Conservation (phyloP, 2,797 vertebrate genomes). For the Sternotherus odoratus region DNA sequence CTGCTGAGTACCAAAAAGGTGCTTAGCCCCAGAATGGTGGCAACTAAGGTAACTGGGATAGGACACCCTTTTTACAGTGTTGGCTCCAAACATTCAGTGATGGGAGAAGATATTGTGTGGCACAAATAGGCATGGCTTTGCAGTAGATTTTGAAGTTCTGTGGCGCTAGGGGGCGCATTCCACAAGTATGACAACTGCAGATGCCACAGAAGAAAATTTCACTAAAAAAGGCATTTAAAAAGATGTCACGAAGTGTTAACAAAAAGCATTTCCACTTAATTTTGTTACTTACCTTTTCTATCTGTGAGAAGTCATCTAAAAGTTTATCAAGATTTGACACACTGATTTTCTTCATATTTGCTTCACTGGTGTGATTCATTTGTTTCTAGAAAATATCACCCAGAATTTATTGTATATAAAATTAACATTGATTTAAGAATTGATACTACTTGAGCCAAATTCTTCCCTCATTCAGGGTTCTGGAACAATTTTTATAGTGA, state of each 20-base stretch:
- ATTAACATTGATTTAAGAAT: background rate
- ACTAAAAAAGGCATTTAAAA: background rate
- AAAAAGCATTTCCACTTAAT: background rate
- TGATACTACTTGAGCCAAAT: background rate
- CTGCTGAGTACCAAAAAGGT: background rate
- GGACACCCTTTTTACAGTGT: background rate
- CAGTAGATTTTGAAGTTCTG: background rate
- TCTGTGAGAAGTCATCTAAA: conserved; percentile 83
- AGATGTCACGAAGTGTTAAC: background rate
- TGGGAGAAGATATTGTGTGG: background rate
- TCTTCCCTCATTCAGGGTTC: background rate
- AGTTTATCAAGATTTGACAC: conserved; percentile 87
- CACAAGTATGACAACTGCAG: background rate
- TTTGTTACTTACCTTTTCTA: conserved; percentile 87
- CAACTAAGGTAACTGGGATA: background rate
- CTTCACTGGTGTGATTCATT: conserved; percentile 55
- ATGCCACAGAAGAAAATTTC: background rate
- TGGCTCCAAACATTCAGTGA: background rate
- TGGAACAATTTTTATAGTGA: no score
- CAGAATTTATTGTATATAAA: background rate
- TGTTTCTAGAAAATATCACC: background rate
- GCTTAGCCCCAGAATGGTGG: background rate
- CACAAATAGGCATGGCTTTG: background rate
- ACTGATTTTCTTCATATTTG: conserved; percentile 68
- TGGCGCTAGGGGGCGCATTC: background rate